phyloP scores from a whole-genome alignment of 2,888 invertebrate species.

The Acanthosepion pharaonis region DNA sequence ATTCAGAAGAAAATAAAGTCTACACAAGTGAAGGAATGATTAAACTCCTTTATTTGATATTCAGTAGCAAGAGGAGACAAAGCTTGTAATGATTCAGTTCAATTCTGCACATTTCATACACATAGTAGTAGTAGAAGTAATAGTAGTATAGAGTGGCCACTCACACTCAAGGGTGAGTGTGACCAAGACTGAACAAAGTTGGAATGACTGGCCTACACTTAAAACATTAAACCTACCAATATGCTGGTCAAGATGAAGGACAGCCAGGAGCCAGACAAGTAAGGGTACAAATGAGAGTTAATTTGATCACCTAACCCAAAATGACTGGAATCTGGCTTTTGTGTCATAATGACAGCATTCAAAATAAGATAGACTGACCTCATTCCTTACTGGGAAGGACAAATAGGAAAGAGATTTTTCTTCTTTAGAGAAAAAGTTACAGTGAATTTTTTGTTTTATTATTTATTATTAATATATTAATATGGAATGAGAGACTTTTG shows the following conservation, averaged over 20 bases:
- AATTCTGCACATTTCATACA: constrained; percentile 22
- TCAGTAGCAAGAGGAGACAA: constrained; percentile 23
- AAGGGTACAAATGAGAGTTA: neutral
- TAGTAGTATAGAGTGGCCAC: constrained; percentile 13
- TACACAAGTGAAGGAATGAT: neutral
- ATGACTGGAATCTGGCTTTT: neutral
- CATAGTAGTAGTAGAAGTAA: constrained; percentile 3
- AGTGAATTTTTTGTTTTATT: no score
- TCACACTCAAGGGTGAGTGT: neutral
- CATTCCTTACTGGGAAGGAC: neutral
- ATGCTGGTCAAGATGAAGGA: constrained; percentile 21
- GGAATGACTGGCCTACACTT: constrained; percentile 33
- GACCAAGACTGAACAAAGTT: constrained; percentile 33
- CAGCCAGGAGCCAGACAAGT: neutral
- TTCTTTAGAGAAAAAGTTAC: neutral
- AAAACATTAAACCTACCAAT: constrained; percentile 8
- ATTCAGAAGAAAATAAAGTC: neutral
- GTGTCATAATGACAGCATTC: neutral
- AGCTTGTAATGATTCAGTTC: constrained; percentile 33
- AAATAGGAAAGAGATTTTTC: neutral
- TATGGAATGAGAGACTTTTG: constrained; percentile 25
- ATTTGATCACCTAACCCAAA: neutral
- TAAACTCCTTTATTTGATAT: constrained; percentile 33
- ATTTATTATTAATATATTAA: no score
- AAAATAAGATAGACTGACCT: neutral